Evolutionary conservation across 1,140 invertebrate genomes (phyloP), one percentile per base, ranked within the genome.

Genomic region (Orussus abietinus): DNA sequence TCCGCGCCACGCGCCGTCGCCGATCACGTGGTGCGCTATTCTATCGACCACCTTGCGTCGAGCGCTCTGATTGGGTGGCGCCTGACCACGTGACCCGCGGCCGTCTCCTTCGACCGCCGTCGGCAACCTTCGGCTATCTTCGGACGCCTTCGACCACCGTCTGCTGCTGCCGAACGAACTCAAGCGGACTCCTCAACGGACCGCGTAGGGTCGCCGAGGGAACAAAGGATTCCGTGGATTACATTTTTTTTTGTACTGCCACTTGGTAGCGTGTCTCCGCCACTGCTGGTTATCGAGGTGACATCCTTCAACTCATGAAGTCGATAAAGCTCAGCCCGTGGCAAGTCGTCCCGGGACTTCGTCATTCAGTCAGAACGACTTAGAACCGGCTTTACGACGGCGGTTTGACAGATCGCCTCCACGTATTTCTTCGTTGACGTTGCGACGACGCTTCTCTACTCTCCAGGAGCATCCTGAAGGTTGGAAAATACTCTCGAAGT

Each of bases 1-100:
- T 38, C 15, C 18, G 5, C 37, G 36, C 30, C 41, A 42, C 36
- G 19, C 12, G 17, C 4, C 6, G 13, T 29, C 6, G 21, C 18
- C 11, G 37, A 25, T 37, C 57, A 58, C 55, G 57, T 58, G 56
- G 17, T 13, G 9, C 26, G 3, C 22, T 29, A 15, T 32, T 38
- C 51, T 60, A 60, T 60, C 44, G 58, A 60, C 38, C 56, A 37
- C 34, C 18, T 28, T n/a, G 19, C 19, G n/a, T 12, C 31, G 4
- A 9, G 21, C 5, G 7, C 26, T 20, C 5, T 13, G 54, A 58
- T 57, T 58, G 51, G 56, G 10, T 9, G 21, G 10, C 7, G 2
- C 17, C 9, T 25, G 5, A 1, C 3, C 56, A 59, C 56, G 57
- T 57, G 53, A 51, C 13, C 31, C 1, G 15, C n/a, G 13, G 5